A percentile compares a stretch with the other conserved stretches of the same genome.
phyloP scores from a whole-genome alignment of 1,140 invertebrate species.

The Scaptodrosophila lebanonensis region DNA sequence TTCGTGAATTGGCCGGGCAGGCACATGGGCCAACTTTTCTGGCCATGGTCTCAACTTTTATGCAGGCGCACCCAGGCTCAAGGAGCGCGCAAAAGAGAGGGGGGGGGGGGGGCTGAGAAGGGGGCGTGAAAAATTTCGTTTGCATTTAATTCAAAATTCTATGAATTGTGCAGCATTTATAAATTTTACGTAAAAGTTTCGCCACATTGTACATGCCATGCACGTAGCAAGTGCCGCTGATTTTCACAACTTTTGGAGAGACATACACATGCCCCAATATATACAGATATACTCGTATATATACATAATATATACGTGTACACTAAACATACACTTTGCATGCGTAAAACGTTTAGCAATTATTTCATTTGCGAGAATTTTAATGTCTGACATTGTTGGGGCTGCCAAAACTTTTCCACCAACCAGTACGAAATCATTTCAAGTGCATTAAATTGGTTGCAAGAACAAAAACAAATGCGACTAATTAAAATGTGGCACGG shows the following conservation, averaged over 20 bases:
- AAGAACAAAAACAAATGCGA: conserved; percentile 68
- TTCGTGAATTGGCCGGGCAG: conserved; percentile 3
- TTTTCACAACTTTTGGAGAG: conserved; percentile 19
- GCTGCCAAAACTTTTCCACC: conserved; percentile 45
- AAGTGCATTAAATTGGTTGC: conserved; percentile 71
- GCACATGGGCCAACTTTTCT: conserved; percentile 20
- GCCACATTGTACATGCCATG: conserved; percentile 44
- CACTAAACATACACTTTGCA: no score
- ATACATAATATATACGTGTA: no score
- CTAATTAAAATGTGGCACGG: conserved; percentile 68
- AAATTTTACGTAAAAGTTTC: conserved; percentile 71
- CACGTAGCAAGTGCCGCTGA: conserved; percentile 56
- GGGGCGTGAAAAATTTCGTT: conserved; percentile 23
- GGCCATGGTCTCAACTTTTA: conserved; percentile 38
- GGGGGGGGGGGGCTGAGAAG: no score
- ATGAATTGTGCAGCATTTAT: conserved; percentile 68
- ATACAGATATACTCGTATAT: no score
- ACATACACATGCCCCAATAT: conserved; percentile 5
- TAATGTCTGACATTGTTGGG: conserved; percentile 21
- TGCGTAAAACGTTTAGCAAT: conserved; percentile 61
- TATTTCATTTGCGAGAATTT: conserved; percentile 56
- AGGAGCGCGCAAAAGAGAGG: no score
- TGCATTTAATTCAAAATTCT: conserved; percentile 66
- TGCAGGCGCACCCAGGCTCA: conserved; percentile 36
- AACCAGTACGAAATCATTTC: conserved; percentile 55